Evolutionary conservation across 2,797 vertebrate genomes (phyloP).

Genomic region (Pangasius larnaudii): DNA sequence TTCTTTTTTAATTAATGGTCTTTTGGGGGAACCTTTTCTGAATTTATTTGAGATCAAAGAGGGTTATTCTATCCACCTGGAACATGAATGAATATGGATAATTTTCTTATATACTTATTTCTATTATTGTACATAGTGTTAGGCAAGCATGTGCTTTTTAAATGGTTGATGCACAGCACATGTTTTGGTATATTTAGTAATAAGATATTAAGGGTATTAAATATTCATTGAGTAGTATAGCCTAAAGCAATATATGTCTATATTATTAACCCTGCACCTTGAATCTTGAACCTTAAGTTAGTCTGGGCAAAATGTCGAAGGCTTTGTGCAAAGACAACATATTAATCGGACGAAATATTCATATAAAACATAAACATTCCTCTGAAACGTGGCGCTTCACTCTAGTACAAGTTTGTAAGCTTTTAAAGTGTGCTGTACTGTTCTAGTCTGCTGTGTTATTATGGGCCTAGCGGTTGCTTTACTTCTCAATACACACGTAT

Average conservation of each 20-base stretch:
- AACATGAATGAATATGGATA: not conserved
- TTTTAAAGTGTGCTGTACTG: not conserved
- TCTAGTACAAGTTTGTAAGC: not conserved
- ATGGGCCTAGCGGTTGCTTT: not conserved
- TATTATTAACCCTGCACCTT: too few relatives aligned
- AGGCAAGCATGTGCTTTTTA: not conserved
- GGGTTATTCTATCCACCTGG: too few relatives aligned
- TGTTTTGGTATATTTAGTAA: not conserved
- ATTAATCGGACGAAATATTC: not conserved
- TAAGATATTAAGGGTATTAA: not conserved
- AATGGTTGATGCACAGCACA: not conserved
- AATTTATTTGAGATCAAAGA: not conserved
- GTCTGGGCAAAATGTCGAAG: not conserved
- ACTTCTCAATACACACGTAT: slow-evolving; percentile 32
- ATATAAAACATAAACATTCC: not conserved
- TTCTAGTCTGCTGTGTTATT: not conserved
- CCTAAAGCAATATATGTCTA: too few relatives aligned
- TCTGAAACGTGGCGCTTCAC: not conserved
- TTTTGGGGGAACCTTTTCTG: not conserved
- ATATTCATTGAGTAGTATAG: not conserved
- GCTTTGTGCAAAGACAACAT: not conserved
- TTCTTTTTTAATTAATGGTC: not conserved
- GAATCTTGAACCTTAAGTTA: not conserved
- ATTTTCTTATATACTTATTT: not conserved
- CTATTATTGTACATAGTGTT: not conserved